A percentile compares a stretch with the other conserved stretches of the same genome.
Evolutionary conservation across 2,888 invertebrate genomes (phyloP).

Genomic region (Agapetus fuscipes): DNA sequence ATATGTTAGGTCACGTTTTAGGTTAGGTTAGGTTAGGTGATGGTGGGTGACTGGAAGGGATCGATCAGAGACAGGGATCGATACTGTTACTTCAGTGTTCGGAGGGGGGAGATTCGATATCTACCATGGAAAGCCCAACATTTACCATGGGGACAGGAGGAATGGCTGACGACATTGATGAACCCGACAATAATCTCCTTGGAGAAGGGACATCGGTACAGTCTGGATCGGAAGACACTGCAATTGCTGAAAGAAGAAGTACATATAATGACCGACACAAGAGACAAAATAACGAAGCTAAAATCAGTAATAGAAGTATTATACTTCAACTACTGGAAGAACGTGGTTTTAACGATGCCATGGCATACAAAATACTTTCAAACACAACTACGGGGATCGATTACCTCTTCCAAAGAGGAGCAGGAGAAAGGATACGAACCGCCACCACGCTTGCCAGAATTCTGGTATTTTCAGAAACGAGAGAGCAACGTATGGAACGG

Average conservation of each 20-base stretch:
- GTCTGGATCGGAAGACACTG: not conserved
- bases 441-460: constrained; percentile 15
- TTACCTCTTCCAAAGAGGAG: constrained; percentile 3
- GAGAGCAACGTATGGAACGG: constrained; percentile 4
- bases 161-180: constrained; percentile 5
- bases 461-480: constrained; percentile 21
- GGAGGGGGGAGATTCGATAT: constrained; percentile 7
- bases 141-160: constrained; percentile 5
- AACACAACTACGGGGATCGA: constrained; percentile 1
- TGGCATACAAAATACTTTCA: constrained; percentile 5
- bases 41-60: constrained; percentile 2
- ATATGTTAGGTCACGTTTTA: too few relatives aligned
- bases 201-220: constrained; percentile 5
- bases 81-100: constrained; percentile 1
- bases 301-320: not conserved
- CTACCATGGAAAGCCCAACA: too few relatives aligned
- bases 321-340: constrained; percentile 3
- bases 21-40: too few relatives aligned
- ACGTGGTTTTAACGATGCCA: constrained; percentile 11
- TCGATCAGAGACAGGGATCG: not conserved
- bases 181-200: constrained; percentile 1
- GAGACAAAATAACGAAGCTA: not conserved
- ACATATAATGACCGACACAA: not conserved
- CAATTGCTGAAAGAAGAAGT: too few relatives aligned
- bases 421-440: constrained; percentile 7